Percentiles rank a stretch among this genome's conserved stretches.
Conservation (phyloP, 2,888 invertebrate genomes). For the Agrilus mali region DNA sequence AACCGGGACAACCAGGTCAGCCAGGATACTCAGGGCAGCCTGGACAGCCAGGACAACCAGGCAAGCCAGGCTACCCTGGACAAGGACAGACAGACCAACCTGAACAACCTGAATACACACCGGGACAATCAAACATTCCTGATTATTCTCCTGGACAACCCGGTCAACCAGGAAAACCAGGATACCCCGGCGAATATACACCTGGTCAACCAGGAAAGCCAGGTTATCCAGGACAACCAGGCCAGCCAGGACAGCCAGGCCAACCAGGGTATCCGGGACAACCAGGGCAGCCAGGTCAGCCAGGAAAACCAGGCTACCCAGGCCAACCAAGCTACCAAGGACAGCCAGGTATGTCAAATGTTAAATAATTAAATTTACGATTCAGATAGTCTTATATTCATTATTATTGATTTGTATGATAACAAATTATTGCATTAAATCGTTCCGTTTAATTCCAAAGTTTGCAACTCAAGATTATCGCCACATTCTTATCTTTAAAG, state of each 20-base stretch:
- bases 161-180: constrained; percentile 8
- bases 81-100: too few relatives aligned
- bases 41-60: constrained; percentile 11
- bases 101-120: constrained; percentile 24
- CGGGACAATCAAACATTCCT: too few relatives aligned
- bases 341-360: too few relatives aligned
- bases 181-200: constrained; percentile 2
- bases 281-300: constrained; percentile 7
- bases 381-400: too few relatives aligned
- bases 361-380: too few relatives aligned
- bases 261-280: constrained; percentile 1
- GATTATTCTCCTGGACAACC: constrained; percentile 8
- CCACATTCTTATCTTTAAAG: too few relatives aligned
- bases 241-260: constrained; percentile 1
- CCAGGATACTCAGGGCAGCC: constrained; percentile 24
- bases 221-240: constrained; percentile 32
- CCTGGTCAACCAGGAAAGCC: constrained; percentile 40
- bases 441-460: too few relatives aligned
- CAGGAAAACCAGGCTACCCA: constrained; percentile 10
- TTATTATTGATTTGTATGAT: too few relatives aligned
- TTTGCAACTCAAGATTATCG: too few relatives aligned
- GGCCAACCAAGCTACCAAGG: constrained; percentile 10
- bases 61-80: constrained; percentile 11
- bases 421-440: too few relatives aligned
- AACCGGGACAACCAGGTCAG: constrained; percentile 16